A percentile compares a stretch with the other conserved stretches of the same genome.
Evolutionary conservation across 2,797 vertebrate species (phyloP).

Genomic region (Leuciscus waleckii): DNA sequence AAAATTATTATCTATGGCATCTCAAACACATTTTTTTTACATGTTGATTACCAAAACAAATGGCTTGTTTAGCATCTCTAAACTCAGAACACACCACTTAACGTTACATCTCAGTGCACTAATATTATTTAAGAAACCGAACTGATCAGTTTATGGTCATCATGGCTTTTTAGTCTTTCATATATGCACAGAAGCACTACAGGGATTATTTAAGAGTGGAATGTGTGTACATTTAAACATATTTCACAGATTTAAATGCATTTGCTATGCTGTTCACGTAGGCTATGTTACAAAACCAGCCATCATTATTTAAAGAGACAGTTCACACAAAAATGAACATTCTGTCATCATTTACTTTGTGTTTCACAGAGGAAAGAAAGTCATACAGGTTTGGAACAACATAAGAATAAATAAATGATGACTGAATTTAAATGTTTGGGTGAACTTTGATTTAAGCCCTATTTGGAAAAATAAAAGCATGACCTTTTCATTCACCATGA

Average conservation of each 20-base stretch:
- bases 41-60: background rate
- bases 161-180: background rate
- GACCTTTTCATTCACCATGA: background rate
- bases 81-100: background rate
- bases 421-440: background rate
- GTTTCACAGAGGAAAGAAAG: background rate
- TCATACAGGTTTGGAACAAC: background rate
- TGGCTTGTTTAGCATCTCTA: background rate
- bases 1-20: background rate
- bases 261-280: background rate
- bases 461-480: background rate
- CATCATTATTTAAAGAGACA: background rate
- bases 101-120: slow-evolving; percentile 8
- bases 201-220: slow-evolving; percentile 26
- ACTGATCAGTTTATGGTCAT: background rate
- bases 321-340: background rate
- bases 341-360: background rate
- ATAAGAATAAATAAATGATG: background rate
- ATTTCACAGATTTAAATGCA: slow-evolving; percentile 19
- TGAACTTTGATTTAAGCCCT: background rate
- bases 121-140: background rate
- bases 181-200: background rate
- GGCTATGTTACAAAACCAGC: background rate
- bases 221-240: slow-evolving; percentile 8
- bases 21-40: background rate